A percentile compares a stretch with the other conserved stretches of the same genome.
Conservation (phyloP, 2,888 invertebrate species). For the Nomada fabriciana region DNA sequence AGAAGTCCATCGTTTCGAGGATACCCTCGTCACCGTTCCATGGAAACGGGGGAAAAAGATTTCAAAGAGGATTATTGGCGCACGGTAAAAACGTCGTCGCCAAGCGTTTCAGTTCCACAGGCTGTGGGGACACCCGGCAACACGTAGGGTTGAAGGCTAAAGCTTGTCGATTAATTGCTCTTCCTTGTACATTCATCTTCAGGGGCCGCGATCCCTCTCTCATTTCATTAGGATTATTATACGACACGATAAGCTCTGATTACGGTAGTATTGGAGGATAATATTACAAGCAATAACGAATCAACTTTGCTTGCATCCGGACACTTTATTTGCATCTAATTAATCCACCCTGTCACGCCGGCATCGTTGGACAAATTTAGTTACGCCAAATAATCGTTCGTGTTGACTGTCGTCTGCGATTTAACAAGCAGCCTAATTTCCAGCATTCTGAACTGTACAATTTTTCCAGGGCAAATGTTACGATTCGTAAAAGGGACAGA, state of each 20-base stretch:
- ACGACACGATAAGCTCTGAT: constrained; percentile 68
- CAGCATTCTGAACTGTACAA: not conserved
- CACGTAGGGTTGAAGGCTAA: constrained; percentile 38
- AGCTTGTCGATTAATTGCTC: constrained; percentile 72
- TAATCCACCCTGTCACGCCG: not conserved
- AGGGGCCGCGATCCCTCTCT: constrained; percentile 61
- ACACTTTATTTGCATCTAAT: constrained; percentile 22
- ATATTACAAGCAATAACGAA: constrained; percentile 52
- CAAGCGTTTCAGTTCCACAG: constrained; percentile 37
- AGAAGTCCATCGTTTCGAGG: constrained; percentile 25
- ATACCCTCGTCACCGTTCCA: constrained; percentile 2
- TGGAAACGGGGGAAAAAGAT: constrained; percentile 14
- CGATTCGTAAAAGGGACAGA: not conserved
- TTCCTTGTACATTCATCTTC: constrained; percentile 70
- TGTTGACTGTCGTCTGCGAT: not conserved
- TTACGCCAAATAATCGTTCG: not conserved
- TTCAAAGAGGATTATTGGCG: constrained; percentile 35
- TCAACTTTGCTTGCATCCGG: constrained; percentile 25
- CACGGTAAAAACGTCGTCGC: constrained; percentile 14
- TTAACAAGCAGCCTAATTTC: constrained; percentile 7
- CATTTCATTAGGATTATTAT: constrained; percentile 70
- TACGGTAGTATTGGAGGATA: constrained; percentile 60
- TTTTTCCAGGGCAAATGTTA: not conserved
- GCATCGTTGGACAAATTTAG: not conserved
- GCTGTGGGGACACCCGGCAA: constrained; percentile 30